These are phyloP conservation scores for Lepus timidus DNA, from an alignment of 2,113 vertebrate genomes.

Conservation along the genomic window DNA sequence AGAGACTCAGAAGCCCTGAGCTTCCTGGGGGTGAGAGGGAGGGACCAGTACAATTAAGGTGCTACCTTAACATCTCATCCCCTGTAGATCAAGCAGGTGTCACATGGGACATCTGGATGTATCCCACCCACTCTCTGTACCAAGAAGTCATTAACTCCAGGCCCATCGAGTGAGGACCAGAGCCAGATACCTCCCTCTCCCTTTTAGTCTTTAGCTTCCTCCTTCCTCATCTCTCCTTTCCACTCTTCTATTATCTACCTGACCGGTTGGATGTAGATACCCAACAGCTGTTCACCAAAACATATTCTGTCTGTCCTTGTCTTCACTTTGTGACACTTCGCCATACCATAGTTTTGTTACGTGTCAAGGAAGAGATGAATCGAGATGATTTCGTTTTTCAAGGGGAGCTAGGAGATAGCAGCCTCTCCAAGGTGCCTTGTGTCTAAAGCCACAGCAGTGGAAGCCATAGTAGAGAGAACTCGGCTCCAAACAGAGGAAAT, in stretches of 20 bases:
- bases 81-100: too few species aligned
- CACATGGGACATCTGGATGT: fast-evolving
- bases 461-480: not conserved
- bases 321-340: not conserved
- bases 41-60: not conserved
- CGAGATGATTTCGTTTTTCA: not conserved
- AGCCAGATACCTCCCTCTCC: too few species aligned
- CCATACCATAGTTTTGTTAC: not conserved
- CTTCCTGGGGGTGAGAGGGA: not conserved
- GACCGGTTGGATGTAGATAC: not conserved
- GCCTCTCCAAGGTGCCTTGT: not conserved
- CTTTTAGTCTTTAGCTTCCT: too few species aligned
- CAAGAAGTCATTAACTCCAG: not conserved
- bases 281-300: not conserved
- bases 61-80: not conserved
- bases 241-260: not conserved
- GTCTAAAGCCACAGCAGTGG: not conserved
- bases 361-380: not conserved
- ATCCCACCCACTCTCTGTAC: not conserved
- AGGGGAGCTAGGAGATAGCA: not conserved
- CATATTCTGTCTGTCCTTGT: not conserved
- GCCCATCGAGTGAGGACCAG: not conserved
- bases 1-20: not conserved
- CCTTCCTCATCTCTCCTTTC: not conserved
- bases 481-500: not conserved